These are phyloP conservation scores for Asbolus verrucosus DNA, from an alignment of 1,140 invertebrate genomes.

Conservation along the genomic window DNA sequence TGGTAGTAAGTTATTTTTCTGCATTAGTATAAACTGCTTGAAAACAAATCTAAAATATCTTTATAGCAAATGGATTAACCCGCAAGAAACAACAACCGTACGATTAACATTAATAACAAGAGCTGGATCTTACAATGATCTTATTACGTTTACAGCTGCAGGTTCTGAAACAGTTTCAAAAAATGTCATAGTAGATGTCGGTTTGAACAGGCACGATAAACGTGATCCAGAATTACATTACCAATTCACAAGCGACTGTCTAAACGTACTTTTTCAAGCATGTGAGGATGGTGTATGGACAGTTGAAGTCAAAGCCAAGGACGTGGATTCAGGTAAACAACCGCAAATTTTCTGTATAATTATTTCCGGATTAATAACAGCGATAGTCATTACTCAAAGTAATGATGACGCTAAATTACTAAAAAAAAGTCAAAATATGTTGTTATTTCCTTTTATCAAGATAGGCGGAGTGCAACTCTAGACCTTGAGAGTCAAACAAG, in stretches of 20 bases:
- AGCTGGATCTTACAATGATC: slow-evolving; percentile 57
- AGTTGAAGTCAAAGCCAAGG: slow-evolving; percentile 65
- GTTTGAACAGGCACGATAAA: slow-evolving; percentile 58
- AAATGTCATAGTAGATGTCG: slow-evolving; percentile 63
- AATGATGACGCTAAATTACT: too few relatives aligned
- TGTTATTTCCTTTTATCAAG: too few relatives aligned
- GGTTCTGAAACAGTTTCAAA: slow-evolving; percentile 64
- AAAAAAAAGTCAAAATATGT: too few relatives aligned
- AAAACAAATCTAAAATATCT: not conserved
- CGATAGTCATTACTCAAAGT: too few relatives aligned
- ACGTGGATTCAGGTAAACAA: slow-evolving; percentile 65
- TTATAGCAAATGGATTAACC: slow-evolving; percentile 41
- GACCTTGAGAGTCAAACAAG: too few relatives aligned
- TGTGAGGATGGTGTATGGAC: slow-evolving; percentile 68
- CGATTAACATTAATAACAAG: slow-evolving; percentile 44
- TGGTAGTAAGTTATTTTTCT: slow-evolving; percentile 47
- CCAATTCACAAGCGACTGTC: slow-evolving; percentile 68
- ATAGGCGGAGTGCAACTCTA: too few relatives aligned
- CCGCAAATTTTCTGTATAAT: not conserved
- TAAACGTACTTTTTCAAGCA: slow-evolving; percentile 61
- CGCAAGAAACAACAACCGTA: slow-evolving; percentile 52
- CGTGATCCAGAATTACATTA: slow-evolving; percentile 64
- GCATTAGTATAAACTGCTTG: slow-evolving; percentile 22
- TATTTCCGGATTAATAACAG: not conserved
- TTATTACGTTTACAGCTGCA: slow-evolving; percentile 63